phyloP scores from a whole-genome alignment of 2,888 invertebrate genomes.

The Coleophora deauratella region DNA sequence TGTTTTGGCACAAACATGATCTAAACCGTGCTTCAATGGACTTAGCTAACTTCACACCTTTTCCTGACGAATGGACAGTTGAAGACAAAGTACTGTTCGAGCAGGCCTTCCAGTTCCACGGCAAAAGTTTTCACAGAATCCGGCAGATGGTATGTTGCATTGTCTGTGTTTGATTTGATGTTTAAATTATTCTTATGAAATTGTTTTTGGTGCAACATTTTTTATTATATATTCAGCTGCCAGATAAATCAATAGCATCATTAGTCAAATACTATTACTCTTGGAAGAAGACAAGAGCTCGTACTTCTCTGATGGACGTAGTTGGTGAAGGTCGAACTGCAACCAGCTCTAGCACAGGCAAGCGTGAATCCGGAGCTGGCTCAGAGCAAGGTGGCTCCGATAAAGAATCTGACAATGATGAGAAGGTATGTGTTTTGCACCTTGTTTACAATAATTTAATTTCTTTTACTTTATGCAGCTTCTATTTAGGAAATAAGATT shows the following conservation, averaged over 20 bases:
- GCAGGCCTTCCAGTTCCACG: conserved; percentile 98
- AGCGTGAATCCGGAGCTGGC: conserved; percentile 83
- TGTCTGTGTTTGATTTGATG: too few species aligned
- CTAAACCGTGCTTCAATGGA: conserved; percentile 93
- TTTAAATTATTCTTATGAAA: too few species aligned
- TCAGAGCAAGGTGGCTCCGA: conserved; percentile 86
- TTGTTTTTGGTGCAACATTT: too few species aligned
- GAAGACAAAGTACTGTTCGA: conserved; percentile 99
- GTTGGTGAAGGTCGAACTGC: conserved; percentile 86
- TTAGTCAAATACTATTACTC: conserved; percentile 98
- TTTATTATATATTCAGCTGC: conserved; percentile 76
- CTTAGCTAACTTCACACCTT: conserved; percentile 96
- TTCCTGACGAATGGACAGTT: conserved; percentile 98
- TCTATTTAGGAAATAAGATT: not conserved
- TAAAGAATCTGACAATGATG: conserved; percentile 91
- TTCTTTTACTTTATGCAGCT: conserved; percentile 1
- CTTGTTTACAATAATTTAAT: not conserved
- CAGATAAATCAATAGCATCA: conserved; percentile 96
- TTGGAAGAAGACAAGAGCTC: conserved; percentile 96
- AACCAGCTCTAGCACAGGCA: conserved; percentile 76
- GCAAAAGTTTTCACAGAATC: conserved; percentile 97
- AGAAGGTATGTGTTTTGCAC: conserved; percentile 80
- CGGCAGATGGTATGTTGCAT: conserved; percentile 90
- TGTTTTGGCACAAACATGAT: conserved; percentile 99
- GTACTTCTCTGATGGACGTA: conserved; percentile 93